Evolutionary conservation across 2,888 invertebrate genomes (phyloP).

Genomic region (Pristionchus japonicus): DNA sequence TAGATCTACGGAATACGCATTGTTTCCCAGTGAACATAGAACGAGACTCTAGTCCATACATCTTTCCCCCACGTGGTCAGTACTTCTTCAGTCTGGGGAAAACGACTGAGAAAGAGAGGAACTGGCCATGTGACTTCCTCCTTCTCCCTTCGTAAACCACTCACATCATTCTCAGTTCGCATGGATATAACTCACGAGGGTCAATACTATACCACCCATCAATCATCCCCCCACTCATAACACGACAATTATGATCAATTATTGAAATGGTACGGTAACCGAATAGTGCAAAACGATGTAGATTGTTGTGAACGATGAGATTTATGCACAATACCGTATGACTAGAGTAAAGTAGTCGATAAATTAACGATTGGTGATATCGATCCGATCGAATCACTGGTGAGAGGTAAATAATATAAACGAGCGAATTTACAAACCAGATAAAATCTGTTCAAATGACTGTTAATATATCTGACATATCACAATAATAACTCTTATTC

Average conservation of each 20-base stretch:
- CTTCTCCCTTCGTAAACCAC: slow-evolving; percentile 7
- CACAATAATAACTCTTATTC: slow-evolving; percentile 12
- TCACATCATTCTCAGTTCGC: background rate
- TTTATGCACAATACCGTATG: slow-evolving; percentile 34
- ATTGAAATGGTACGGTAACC: slow-evolving; percentile 6
- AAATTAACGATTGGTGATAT: slow-evolving; percentile 18
- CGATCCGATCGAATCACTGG: background rate
- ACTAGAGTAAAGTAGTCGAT: slow-evolving; percentile 33
- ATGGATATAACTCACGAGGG: background rate
- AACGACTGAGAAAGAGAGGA: background rate
- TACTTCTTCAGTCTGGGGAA: background rate
- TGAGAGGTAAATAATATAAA: slow-evolving; percentile 22
- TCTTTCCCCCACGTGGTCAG: background rate
- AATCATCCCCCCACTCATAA: background rate
- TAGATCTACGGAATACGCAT: too few species aligned
- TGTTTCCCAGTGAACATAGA: too few species aligned
- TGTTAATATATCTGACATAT: slow-evolving; percentile 1
- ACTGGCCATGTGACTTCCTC: slow-evolving; percentile 15
- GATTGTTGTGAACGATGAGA: background rate
- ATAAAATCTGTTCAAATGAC: background rate
- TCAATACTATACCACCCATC: background rate
- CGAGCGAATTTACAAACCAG: background rate
- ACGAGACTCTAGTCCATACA: background rate
- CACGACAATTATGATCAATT: slow-evolving; percentile 6
- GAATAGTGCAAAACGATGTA: background rate